phyloP scores from a whole-genome alignment of 2,888 invertebrate genomes.

The Euclidia mi region DNA sequence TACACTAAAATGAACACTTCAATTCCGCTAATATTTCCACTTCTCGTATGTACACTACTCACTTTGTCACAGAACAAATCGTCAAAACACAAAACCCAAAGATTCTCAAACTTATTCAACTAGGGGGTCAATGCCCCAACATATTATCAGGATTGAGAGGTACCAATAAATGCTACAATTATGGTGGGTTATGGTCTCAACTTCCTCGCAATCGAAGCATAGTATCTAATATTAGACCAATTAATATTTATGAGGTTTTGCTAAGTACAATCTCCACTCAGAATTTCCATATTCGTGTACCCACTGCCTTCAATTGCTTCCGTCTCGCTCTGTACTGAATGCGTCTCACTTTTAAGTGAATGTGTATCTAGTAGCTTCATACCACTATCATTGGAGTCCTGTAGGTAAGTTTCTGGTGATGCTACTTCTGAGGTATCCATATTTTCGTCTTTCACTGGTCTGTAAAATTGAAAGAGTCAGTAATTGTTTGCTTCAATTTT shows the following conservation, averaged over 20 bases:
- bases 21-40: too few species aligned
- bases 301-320: background rate
- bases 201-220: too few species aligned
- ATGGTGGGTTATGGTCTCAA: too few species aligned
- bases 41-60: too few species aligned
- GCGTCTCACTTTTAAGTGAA: slow-evolving; percentile 36
- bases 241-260: slow-evolving; percentile 5
- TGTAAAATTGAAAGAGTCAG: slow-evolving; percentile 5
- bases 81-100: too few species aligned
- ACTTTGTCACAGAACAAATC: too few species aligned
- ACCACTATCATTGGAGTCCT: slow-evolving; percentile 24
- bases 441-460: slow-evolving; percentile 30
- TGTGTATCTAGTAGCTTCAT: slow-evolving; percentile 73
- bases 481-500: background rate
- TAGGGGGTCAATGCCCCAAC: too few species aligned
- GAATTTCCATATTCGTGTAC: background rate
- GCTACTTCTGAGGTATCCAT: slow-evolving; percentile 12
- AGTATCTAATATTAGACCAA: too few species aligned
- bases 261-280: slow-evolving; percentile 10
- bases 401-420: background rate
- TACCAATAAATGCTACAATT: too few species aligned
- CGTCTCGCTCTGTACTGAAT: slow-evolving; percentile 3
- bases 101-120: too few species aligned
- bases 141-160: too few species aligned
- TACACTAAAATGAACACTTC: too few species aligned